phyloP scores from a whole-genome alignment of 2,888 invertebrate species.

The Bimastos eiseni region DNA sequence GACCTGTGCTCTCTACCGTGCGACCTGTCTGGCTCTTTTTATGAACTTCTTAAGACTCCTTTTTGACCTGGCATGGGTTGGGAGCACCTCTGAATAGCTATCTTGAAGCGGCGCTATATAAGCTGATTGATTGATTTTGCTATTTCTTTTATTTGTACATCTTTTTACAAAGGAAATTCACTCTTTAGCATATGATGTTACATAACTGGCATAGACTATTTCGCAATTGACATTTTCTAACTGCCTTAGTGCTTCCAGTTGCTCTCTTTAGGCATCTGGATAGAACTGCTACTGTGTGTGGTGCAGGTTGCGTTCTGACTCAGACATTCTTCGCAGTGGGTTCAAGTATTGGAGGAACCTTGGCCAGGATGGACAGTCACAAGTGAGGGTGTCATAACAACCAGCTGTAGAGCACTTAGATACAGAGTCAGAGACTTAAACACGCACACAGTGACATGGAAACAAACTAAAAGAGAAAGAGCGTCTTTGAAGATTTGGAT shows the following conservation, averaged over 20 bases:
- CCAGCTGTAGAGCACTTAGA: background rate
- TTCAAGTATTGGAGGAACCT: background rate
- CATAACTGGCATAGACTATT: background rate
- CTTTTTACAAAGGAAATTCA: background rate
- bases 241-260: background rate
- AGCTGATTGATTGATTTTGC: no score
- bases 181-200: background rate
- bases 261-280: background rate
- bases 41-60: no score
- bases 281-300: background rate
- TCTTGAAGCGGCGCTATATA: no score
- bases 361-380: constrained; percentile 5
- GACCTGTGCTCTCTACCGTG: no score
- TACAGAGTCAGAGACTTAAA: background rate
- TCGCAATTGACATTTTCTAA: no score
- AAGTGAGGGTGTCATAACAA: background rate
- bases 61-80: no score
- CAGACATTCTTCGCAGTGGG: background rate
- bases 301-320: background rate
- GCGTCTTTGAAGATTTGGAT: background rate
- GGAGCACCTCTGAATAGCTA: no score
- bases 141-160: background rate
- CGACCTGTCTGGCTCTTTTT: no score
- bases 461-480: background rate
- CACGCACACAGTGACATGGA: background rate